Base-by-base conservation (phyloP, 23 tunicate species). In the Halocynthia roretzi region DNA sequence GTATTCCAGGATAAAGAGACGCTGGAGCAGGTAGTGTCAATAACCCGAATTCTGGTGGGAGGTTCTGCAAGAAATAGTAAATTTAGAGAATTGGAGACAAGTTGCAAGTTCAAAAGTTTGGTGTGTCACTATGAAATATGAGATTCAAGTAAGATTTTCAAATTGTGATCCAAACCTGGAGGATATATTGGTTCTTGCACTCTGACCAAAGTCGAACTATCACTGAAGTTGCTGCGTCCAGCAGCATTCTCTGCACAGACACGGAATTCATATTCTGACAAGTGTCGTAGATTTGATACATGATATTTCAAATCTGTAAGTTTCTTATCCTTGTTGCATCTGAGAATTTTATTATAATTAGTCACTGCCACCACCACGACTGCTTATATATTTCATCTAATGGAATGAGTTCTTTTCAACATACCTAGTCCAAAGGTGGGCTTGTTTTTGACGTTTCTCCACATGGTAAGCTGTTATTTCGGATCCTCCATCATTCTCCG, bases 171-270 rank as follows among this genome's bases (percentile, higher is more conserved):
- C 63, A 58, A 58, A 74, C 78, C 95, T 51, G 99, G 99, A 5
- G 84, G 56, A 62, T 81, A 84, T 50, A 72, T 67, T 14, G 99
- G 99, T n/a, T 94, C 99, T 77, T 87, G 84, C 6, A 94, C 99
- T 20, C 77, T 66, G n/a, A 53, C 82, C 49, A 31, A 80, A 51
- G 62, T 54, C 51, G 87, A 84, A 10, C 84, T 49, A 19, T 94
- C 95, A 51, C 95, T 84, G 82, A 88, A 94, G n/a, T 72, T 54
- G 6, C 95, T 86, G 54, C 77, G 40, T 6, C 99, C 99, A 51
- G 87, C 99, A 68, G 72, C 82, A 61, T 94, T 94, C 70, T 81
- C 95, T 4, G 99, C 99, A 51, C 93, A 93, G 8, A 94, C 88
- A 67, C 99, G 71, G 77, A 94, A 94, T 66, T 88, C 87, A 8